Evolutionary conservation across 2,113 vertebrate species (phyloP), one percentile per base, ranked within the genome.

Genomic region (Trichechus manatus): DNA sequence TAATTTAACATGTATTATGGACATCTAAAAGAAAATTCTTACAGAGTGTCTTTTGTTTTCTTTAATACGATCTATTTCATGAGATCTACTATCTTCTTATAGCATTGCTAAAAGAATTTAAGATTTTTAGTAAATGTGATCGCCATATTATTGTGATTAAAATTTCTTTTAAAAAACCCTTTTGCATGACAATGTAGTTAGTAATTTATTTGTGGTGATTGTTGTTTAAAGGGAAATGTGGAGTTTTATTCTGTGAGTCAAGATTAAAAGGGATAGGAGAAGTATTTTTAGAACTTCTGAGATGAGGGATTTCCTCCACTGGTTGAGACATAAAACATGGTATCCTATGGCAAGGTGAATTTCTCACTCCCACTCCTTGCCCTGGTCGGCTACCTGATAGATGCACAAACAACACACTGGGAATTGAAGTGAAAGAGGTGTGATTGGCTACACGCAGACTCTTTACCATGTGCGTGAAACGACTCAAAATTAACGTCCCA

Each of bases 21-120:
- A 79, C 44, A 85, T 74, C 92, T 91, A 39, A 94, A 72, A 89
- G 61, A 92, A 94, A 91, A 88, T n/a, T 81, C 1, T 42, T 59
- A 79, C 25, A 70, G 27, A 90, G 72, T 87, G 83, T 89, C 39
- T 90, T 88, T 93, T 95, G n/a, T 92, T 72, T 88, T 89, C 29
- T 86, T 61, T 94, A 39, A 64, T 74, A 44, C 19, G 66, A 11
- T 74, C 27, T 83, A 13, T 63, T 95, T 89, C 23, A 68, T 84
- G 47, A 72, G 23, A 86, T 59, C 17, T 88, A 33, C 11, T 68
- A 20, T 91, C 10, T 87, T 89, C 11, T 66, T 80, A 87, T 17
- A 77, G 14, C 42, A 78, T 81, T 79, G 22, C 50, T 87, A 70
- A 74, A 84, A 91, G 20, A 92, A 23, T 74, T 89, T 68, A 70